A percentile compares a stretch with the other conserved stretches of the same genome.
Conservation (phyloP, 53 echinoderm and acorn worm genomes). For the Hippasteria phrygiana region DNA sequence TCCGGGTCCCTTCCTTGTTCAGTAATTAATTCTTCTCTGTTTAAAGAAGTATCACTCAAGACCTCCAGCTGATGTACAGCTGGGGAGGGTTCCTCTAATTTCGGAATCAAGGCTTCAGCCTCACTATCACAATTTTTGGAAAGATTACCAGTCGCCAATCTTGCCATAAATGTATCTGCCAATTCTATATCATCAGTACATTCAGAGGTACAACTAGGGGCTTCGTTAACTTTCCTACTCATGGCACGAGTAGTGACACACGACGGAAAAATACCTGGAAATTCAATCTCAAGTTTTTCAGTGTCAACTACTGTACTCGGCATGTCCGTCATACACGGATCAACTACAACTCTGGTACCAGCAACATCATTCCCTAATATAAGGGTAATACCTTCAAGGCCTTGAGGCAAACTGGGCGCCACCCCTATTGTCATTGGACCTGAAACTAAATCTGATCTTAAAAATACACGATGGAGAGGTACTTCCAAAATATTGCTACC, state of each 20-base stretch:
- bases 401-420: slow-evolving; percentile 66
- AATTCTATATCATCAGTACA: background rate
- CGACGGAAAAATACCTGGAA: slow-evolving; percentile 68
- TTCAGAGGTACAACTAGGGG: background rate
- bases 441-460: slow-evolving; percentile 59
- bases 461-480: slow-evolving; percentile 55
- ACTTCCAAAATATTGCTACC: slow-evolving; percentile 47
- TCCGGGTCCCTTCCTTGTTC: slow-evolving; percentile 40
- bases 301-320: slow-evolving; percentile 40
- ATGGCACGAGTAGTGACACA: slow-evolving; percentile 75
- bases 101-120: background rate
- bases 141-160: background rate
- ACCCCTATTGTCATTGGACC: slow-evolving; percentile 63
- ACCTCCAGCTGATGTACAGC: background rate
- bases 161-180: slow-evolving; percentile 17
- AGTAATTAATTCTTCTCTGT: slow-evolving; percentile 58
- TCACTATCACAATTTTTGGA: background rate
- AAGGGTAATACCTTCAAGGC: slow-evolving; percentile 63
- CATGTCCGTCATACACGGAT: background rate
- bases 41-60: background rate
- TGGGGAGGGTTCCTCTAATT: background rate
- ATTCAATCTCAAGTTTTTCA: slow-evolving; percentile 29
- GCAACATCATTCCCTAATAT: slow-evolving; percentile 76
- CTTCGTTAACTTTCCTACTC: slow-evolving; percentile 18
- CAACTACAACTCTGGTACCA: slow-evolving; percentile 55